A percentile compares a stretch with the other conserved stretches of the same genome.
Conservation (phyloP, 2,113 vertebrate species). For the Plecturocebus donacophilus region DNA sequence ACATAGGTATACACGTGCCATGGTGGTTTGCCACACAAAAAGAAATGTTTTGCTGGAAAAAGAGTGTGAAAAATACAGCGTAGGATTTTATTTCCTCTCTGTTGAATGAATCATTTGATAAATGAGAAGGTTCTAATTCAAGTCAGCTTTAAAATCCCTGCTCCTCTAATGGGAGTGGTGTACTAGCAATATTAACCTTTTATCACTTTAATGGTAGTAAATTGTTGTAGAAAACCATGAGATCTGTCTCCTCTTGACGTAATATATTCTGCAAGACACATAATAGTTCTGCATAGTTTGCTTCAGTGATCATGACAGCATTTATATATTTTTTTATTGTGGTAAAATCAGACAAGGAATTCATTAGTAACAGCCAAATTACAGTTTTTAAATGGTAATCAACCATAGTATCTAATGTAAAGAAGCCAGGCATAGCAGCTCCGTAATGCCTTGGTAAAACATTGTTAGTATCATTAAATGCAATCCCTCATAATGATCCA, state of each 20-base stretch:
- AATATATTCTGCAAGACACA: neutral
- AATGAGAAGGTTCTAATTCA: slow-evolving; percentile 32
- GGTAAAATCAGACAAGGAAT: slow-evolving; percentile 44
- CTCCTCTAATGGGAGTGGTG: neutral
- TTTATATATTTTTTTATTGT: slow-evolving; percentile 58
- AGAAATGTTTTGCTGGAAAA: neutral
- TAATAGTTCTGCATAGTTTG: slow-evolving; percentile 59
- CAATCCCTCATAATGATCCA: neutral
- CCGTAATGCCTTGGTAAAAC: slow-evolving; percentile 19
- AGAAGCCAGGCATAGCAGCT: slow-evolving; percentile 54
- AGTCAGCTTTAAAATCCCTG: neutral
- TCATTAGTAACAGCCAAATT: slow-evolving; percentile 60
- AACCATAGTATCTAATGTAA: slow-evolving; percentile 63
- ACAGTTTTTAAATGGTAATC: slow-evolving; percentile 58
- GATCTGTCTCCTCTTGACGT: neutral
- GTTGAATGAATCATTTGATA: slow-evolving; percentile 45
- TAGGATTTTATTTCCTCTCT: slow-evolving; percentile 13
- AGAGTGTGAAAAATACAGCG: neutral
- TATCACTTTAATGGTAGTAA: slow-evolving; percentile 56
- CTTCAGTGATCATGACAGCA: slow-evolving; percentile 45
- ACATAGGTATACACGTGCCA: too few relatives aligned
- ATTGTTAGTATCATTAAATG: neutral
- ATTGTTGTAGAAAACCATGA: slow-evolving; percentile 48
- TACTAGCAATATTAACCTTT: slow-evolving; percentile 21
- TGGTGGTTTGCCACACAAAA: too few relatives aligned